phyloP scores from a whole-genome alignment of 2,888 invertebrate genomes.

The Temnothorax unifasciatus region DNA sequence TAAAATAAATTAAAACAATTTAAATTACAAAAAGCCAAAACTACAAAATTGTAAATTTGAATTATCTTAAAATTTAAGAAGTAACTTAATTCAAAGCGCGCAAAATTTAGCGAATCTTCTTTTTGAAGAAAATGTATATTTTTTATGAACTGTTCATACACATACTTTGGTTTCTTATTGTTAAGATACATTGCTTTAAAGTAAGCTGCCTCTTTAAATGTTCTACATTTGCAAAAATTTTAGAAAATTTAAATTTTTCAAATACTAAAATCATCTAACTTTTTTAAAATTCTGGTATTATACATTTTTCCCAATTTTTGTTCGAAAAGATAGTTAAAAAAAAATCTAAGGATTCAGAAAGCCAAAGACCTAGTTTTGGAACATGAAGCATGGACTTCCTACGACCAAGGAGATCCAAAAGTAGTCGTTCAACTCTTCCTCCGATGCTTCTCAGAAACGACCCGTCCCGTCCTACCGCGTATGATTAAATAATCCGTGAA shows the following conservation, averaged over 20 bases:
- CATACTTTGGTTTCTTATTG: background rate
- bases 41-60: background rate
- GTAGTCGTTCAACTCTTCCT: conserved; percentile 15
- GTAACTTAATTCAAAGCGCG: background rate
- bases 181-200: background rate
- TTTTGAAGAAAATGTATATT: background rate
- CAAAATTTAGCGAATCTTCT: background rate
- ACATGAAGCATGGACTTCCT: background rate
- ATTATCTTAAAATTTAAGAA: background rate
- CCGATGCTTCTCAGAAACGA: background rate
- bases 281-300: background rate
- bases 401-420: background rate
- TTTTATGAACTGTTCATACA: background rate
- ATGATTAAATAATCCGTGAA: conserved; percentile 76
- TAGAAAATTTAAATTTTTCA: background rate
- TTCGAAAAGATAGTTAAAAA: background rate
- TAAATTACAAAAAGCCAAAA: background rate
- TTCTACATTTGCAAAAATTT: background rate
- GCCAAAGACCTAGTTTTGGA: background rate
- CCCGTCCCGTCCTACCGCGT: background rate
- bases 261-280: background rate
- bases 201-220: background rate
- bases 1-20: too few species aligned
- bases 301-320: background rate
- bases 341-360: background rate